Evolutionary conservation across 1,140 invertebrate genomes (phyloP).

Genomic region (Pantala flavescens): DNA sequence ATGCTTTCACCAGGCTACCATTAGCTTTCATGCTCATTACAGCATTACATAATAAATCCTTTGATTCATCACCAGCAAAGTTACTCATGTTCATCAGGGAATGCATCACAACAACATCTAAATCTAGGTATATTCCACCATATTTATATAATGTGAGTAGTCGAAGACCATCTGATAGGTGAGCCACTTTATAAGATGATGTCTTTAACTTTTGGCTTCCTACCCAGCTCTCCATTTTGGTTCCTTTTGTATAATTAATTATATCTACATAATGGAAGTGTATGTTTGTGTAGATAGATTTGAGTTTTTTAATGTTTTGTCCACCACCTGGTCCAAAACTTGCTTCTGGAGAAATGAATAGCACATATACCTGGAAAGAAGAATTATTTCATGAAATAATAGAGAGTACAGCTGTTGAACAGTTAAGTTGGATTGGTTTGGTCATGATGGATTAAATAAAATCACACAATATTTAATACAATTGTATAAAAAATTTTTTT

Average conservation of each 20-base stretch:
- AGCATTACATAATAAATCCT: constrained; percentile 47
- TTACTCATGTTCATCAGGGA: constrained; percentile 47
- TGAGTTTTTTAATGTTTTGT: too few relatives aligned
- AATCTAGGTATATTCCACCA: constrained; percentile 65
- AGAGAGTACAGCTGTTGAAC: too few relatives aligned
- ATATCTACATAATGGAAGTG: too few relatives aligned
- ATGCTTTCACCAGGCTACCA: constrained; percentile 40
- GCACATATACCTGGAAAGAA: too few relatives aligned
- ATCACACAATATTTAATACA: too few relatives aligned
- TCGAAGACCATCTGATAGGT: constrained; percentile 25
- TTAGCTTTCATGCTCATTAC: constrained; percentile 48
- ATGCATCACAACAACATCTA: constrained; percentile 57
- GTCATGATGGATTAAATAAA: too few relatives aligned
- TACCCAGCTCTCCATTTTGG: not conserved
- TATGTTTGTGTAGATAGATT: too few relatives aligned
- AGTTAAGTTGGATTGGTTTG: too few relatives aligned
- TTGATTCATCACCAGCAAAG: constrained; percentile 53
- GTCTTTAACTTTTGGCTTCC: not conserved
- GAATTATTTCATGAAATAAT: too few relatives aligned
- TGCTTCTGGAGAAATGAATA: too few relatives aligned
- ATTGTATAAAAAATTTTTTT: too few relatives aligned
- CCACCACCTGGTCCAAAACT: too few relatives aligned
- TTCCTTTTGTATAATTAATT: not conserved
- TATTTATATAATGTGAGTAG: constrained; percentile 64
- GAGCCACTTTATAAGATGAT: not conserved